Evolutionary conservation across 2,797 vertebrate species (phyloP).

Genomic region (Micrastur ruficollis): DNA sequence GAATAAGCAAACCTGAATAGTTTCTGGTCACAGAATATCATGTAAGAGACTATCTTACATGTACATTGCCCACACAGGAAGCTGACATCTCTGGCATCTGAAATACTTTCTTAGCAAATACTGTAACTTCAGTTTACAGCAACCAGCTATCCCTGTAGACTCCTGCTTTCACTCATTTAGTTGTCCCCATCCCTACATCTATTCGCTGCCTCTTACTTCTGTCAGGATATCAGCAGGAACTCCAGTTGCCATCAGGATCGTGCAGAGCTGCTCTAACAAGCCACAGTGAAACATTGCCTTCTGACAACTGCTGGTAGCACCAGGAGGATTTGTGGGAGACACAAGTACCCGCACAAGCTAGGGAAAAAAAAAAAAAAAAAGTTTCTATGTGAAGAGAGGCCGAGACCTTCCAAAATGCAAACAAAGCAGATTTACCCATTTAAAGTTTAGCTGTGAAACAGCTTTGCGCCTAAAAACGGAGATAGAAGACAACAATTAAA

Average conservation of each 20-base stretch:
- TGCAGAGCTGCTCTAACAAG: slow-evolving; percentile 94
- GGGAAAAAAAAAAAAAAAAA: neutral
- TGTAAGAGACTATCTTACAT: rapidly evolving
- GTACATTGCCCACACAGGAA: neutral
- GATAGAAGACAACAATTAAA: neutral
- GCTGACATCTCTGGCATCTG: neutral
- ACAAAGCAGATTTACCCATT: too few relatives aligned
- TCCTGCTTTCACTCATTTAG: rapidly evolving
- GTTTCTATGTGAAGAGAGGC: rapidly evolving
- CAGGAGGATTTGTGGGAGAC: slow-evolving; percentile 93
- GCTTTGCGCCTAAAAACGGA: neutral
- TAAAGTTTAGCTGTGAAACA: rapidly evolving
- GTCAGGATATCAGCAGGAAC: slow-evolving; percentile 97
- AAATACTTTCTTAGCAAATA: neutral
- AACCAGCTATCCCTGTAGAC: neutral
- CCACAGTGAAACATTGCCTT: slow-evolving; percentile 96
- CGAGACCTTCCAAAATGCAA: rapidly evolving
- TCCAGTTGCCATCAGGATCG: slow-evolving; percentile 96
- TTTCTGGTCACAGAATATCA: neutral
- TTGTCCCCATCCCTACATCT: neutral
- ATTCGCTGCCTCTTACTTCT: slow-evolving; percentile 76
- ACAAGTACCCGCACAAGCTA: slow-evolving; percentile 94
- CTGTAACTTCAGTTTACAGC: rapidly evolving
- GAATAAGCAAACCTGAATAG: neutral
- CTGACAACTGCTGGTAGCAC: slow-evolving; percentile 93